Evolutionary conservation across 2,888 invertebrate genomes (phyloP).

Genomic region (Morpho deidamia): DNA sequence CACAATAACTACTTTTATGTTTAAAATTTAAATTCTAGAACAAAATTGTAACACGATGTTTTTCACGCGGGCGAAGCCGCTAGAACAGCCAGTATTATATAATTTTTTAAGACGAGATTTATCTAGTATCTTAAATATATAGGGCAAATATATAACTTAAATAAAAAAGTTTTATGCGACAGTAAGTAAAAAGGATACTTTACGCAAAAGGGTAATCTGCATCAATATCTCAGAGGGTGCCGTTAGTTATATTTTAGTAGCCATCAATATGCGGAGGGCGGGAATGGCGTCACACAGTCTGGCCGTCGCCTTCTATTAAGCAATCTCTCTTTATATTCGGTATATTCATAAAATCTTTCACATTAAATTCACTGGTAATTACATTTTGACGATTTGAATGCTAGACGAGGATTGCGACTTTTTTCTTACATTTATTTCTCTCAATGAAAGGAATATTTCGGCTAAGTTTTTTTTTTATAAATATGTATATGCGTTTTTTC

Average conservation of each 20-base stretch:
- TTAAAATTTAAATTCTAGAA: too few species aligned
- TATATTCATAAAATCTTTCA: slow-evolving; percentile 24
- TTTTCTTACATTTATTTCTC: not conserved
- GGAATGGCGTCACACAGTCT: slow-evolving; percentile 57
- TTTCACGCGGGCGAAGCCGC: too few species aligned
- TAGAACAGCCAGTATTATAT: too few species aligned
- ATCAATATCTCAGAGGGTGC: slow-evolving; percentile 30
- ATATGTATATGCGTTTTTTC: too few species aligned
- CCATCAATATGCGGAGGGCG: slow-evolving; percentile 50
- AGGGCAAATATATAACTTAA: not conserved
- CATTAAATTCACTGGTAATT: slow-evolving; percentile 11
- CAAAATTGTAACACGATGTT: too few species aligned
- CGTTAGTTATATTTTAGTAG: slow-evolving; percentile 42
- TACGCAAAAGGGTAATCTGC: slow-evolving; percentile 36
- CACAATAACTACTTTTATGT: too few species aligned
- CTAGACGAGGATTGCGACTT: not conserved
- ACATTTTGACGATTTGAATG: slow-evolving; percentile 9
- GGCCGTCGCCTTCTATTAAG: slow-evolving; percentile 36
- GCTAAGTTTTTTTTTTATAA: too few species aligned
- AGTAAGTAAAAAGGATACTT: slow-evolving; percentile 19
- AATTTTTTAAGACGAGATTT: too few species aligned
- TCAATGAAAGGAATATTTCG: not conserved
- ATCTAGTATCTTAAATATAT: not conserved
- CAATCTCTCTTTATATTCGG: slow-evolving; percentile 33
- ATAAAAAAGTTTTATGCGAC: slow-evolving; percentile 14